These are phyloP conservation scores for Phlogophora meticulosa DNA, from an alignment of 2,888 invertebrate genomes.

Conservation along the genomic window DNA sequence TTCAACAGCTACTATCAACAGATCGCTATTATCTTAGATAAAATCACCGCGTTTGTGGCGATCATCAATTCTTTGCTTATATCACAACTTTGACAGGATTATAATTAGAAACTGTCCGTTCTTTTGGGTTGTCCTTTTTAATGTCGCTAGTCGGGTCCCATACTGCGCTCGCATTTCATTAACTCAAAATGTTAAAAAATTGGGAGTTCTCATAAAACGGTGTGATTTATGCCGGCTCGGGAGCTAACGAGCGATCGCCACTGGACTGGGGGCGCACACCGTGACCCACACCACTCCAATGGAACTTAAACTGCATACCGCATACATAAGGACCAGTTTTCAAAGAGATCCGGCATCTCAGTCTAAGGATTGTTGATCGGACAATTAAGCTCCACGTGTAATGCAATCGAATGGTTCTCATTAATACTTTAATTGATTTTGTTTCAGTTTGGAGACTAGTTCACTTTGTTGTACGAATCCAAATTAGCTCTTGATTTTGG, in stretches of 20 bases:
- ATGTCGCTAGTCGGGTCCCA: slow-evolving; percentile 90
- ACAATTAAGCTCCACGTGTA: slow-evolving; percentile 72
- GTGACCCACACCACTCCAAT: slow-evolving; percentile 14
- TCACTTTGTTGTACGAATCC: slow-evolving; percentile 50
- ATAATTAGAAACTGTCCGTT: slow-evolving; percentile 90
- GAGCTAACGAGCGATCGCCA: slow-evolving; percentile 88
- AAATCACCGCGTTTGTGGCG: slow-evolving; percentile 84
- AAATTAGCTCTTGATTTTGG: slow-evolving; percentile 50
- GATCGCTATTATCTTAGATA: slow-evolving; percentile 85
- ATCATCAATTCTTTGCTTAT: slow-evolving; percentile 89
- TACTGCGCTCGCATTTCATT: slow-evolving; percentile 91
- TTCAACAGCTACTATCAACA: slow-evolving; percentile 83
- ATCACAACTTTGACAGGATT: slow-evolving; percentile 90
- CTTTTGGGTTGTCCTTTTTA: slow-evolving; percentile 90
- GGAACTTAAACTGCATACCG: slow-evolving; percentile 49
- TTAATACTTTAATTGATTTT: slow-evolving; percentile 60
- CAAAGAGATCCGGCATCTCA: slow-evolving; percentile 1
- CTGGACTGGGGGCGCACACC: slow-evolving; percentile 73
- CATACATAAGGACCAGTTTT: slow-evolving; percentile 41
- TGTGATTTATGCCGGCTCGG: slow-evolving; percentile 89
- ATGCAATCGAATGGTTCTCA: slow-evolving; percentile 65
- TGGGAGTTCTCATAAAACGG: slow-evolving; percentile 89
- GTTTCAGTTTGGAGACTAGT: slow-evolving; percentile 54
- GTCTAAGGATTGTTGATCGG: slow-evolving; percentile 64
- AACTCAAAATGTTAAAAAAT: slow-evolving; percentile 87